Base-by-base conservation (phyloP, 2,888 invertebrate species). In the Tetragonula carbonaria region DNA sequence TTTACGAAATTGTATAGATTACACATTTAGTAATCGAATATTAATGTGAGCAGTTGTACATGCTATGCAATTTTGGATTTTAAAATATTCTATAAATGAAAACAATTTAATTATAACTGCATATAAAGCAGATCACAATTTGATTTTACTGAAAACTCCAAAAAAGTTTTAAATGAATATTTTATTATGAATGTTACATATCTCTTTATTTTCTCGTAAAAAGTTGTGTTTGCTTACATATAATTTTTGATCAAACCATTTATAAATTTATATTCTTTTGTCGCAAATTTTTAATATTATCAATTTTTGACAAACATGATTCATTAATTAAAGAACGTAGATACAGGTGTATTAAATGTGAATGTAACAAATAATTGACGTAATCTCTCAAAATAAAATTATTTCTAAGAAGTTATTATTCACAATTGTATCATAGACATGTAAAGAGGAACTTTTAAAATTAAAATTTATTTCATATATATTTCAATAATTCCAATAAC, bases 401-500 rank as follows among this genome's bases (percentile, higher is more conserved):
- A 16, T 3, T 16, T 62, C 8, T 18, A 6, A 16, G 16, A 28
- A 23, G 2, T 62, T 16, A 6, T 28, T 62, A 28, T 23, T 62
- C 16, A 13, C 13, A 45, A 45, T 13, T 57, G 5, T 57, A 13
- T 4, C 13, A n/a, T 13, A n/a, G n/a, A 57, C n/a, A 57, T 4
- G 14, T 57, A n/a, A n/a, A 57, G 13, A n/a, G 5, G 2, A 57
- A n/a, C 13, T n/a, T 5, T 57, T n/a, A 5, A 57, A 57, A 14
- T n/a, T 57, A 2, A 57, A 14, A n/a, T 14, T 57, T 2, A 57
- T n/a, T n/a, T 57, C 14, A 4, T 2, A 2, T 16, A 2, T 53
- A 33, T 14, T 33, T 59, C 53, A 73, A 70, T 74, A 74, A 84
- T 78, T 70, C 23, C 77, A 76, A 16, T 77, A 77, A 70, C 62